Evolutionary conservation across 1,140 invertebrate genomes (phyloP), one percentile per base, ranked within the genome.

Genomic region (Aphaenogaster rudis): DNA sequence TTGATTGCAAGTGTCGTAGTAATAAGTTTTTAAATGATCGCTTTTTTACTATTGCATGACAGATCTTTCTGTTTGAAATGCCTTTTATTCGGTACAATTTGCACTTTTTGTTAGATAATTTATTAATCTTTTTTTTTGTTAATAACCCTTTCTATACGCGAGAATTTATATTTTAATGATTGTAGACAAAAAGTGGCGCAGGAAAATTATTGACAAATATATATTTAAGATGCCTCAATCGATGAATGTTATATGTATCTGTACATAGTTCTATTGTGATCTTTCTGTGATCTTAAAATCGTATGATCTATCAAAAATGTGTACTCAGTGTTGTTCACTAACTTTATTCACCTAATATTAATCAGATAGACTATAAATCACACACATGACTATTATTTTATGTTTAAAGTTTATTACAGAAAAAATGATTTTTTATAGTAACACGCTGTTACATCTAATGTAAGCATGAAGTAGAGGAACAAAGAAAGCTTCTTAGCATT

Each of bases 41-140:
- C 69, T 69, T 88, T 21, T 81, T 91, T 79, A 88, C 59, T 90
- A 71, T 63, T 91, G 90, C 90, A 91, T 91, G 89, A 28, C 54
- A 76, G 13, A 86, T 67, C 15, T 88, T 78, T 90, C 45, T 50
- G 45, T 74, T 82, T 74, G 28, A 82, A 21, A 61, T 71, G 63
- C 17, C 21, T 59, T 82, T 86, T 50, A 74, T 74, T 66, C 17
- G 57, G 33, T 64, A 50, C 45, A 54, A 72, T 64, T 86, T 80
- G 36, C 8, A 86, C 21, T 45, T 79, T 52, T 50, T 61, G 7
- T 80, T 48, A 81, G 11, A 39, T 86, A 50, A 42, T 69, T 74
- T 50, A 39, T 74, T 48, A 15, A 39, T 39, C 8, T 74, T 61
- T 76, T 39, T 39, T 6, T 74, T 61, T 76, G 17, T 71, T 69